phyloP scores from a whole-genome alignment of 2,888 invertebrate species.

The Morinoia aosen region DNA sequence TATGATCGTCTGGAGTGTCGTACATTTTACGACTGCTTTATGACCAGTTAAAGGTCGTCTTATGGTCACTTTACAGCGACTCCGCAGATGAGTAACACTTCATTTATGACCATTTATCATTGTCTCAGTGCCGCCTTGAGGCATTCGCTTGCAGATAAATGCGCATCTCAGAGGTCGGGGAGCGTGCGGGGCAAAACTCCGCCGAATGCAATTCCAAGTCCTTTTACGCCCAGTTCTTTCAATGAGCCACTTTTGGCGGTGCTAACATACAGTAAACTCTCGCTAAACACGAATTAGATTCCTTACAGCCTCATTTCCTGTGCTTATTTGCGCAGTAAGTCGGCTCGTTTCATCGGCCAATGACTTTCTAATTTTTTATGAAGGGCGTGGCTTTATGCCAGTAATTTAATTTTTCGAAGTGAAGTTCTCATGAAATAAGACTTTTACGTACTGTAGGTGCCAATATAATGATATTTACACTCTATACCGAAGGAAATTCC shows the following conservation, averaged over 20 bases:
- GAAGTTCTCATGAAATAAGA: not conserved
- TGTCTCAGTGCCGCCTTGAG: not conserved
- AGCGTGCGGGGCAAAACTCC: not conserved
- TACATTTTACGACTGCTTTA: not conserved
- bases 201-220: not conserved
- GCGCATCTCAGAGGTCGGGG: not conserved
- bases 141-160: not conserved
- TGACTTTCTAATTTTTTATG: not conserved
- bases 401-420: not conserved
- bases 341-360: not conserved
- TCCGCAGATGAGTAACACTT: not conserved
- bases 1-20: constrained; percentile 4
- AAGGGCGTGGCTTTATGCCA: not conserved
- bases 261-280: not conserved
- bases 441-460: not conserved
- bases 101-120: not conserved
- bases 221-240: not conserved
- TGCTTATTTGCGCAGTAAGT: not conserved
- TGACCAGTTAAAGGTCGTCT: not conserved
- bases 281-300: not conserved
- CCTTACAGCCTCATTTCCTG: not conserved
- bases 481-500: not conserved
- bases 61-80: not conserved
- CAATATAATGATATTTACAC: not conserved
- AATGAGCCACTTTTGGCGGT: not conserved